Base-by-base conservation (phyloP, 2,888 invertebrate species). In the Venusia cambrica region DNA sequence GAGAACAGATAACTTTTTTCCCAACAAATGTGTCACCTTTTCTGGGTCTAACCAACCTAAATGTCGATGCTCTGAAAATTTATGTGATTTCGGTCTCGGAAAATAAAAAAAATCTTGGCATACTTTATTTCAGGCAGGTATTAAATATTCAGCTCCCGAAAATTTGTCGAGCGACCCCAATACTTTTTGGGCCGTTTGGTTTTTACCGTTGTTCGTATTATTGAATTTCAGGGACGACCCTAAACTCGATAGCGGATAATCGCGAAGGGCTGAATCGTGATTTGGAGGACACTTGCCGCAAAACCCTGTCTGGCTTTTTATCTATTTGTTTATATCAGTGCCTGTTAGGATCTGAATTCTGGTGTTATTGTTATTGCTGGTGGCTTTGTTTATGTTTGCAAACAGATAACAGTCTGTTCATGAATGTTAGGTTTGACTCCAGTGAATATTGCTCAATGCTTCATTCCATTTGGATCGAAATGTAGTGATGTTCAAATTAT, bases 281-380 rank as follows among this genome's bases (percentile, higher is more conserved):
- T 64, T 59, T 55, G 51, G 59, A 56, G 53, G 57, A 57, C 56
- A 57, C 54, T 64, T 55, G 51, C 51, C 54, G 51, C 57, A 53
- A 53, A 57, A 48, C 52, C 60, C 55, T 58, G 61, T 50, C 55
- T 51, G 48, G 58, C 39, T 54, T 62, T 62, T 63, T 62, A 62
- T 62, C 53, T 56, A 51, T 60, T 60, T 62, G 62, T 63, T 62
- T 63, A 60, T 62, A 56, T 60, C 58, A 60, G 58, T 58, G 58
- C 50, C 54, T 35, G 45, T 49, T 44, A 45, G 45, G 45, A 40
- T 42, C 38, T 40, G 43, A 34, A 41, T 46, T 51, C 45, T 44
- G 42, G 33, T 40, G 42, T 48, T 51, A 49, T 45, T 51, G 51
- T 48, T 51, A 48, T 46, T 35, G 39, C 21, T 33, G 33, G 26